phyloP scores from a whole-genome alignment of 2,888 invertebrate genomes.

The Oeneis ivallda region DNA sequence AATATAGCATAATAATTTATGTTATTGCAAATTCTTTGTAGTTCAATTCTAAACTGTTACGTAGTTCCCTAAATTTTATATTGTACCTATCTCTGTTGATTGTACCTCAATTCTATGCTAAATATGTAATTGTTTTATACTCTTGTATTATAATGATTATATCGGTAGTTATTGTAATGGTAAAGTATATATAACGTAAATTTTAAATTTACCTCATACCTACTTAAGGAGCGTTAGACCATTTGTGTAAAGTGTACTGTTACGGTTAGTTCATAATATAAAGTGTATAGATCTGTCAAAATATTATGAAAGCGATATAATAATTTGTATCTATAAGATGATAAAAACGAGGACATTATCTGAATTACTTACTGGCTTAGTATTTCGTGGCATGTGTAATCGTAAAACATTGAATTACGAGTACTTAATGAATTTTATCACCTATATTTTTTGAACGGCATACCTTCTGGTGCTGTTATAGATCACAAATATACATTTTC shows the following conservation, averaged over 20 bases:
- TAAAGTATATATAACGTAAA: conserved; percentile 21
- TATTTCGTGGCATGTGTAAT: neutral
- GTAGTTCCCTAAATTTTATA: conserved; percentile 24
- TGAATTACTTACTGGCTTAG: neutral
- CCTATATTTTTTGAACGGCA: neutral
- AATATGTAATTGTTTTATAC: conserved; percentile 33
- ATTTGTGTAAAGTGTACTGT: conserved; percentile 35
- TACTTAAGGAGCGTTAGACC: conserved; percentile 36
- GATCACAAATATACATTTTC: too few species aligned
- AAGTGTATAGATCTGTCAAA: conserved; percentile 35
- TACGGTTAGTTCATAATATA: conserved; percentile 25
- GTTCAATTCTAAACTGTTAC: conserved; percentile 12
- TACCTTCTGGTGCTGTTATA: too few species aligned
- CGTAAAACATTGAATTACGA: neutral
- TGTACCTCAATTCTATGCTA: conserved; percentile 32
- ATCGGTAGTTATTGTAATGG: conserved; percentile 33
- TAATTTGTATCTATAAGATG: neutral
- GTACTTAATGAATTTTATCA: neutral
- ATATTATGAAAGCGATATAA: conserved; percentile 12
- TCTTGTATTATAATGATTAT: conserved; percentile 23
- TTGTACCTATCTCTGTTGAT: conserved; percentile 22
- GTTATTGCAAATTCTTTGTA: conserved; percentile 10
- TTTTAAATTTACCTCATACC: conserved; percentile 37
- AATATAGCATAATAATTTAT: conserved; percentile 1
- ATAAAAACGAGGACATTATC: neutral